Base-by-base conservation (phyloP, 2,888 invertebrate species). In the Drosophila picticornis region DNA sequence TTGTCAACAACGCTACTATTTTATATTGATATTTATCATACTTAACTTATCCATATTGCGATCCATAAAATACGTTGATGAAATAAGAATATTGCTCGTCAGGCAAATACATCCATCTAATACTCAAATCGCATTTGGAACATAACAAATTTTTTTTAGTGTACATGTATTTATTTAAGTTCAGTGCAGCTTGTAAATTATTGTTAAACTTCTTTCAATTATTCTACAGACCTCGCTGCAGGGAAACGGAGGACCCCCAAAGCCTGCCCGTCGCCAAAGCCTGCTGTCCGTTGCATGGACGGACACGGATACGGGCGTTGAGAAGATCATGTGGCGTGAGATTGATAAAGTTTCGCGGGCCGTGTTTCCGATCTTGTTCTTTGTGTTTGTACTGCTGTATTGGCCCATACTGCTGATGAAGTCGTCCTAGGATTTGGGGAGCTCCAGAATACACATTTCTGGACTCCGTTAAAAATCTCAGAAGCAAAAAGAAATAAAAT, bases 351-450 rank as follows among this genome's bases (percentile, higher is more conserved):
- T 96, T 5, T 96, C 97, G 5, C 94, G 97, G 59, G 95, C 96
- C 57, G 95, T 96, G 7, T 97, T 97, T 92, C 97, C 97, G 10
- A 95, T 95, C 22, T 92, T 97, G n/a, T 97, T 97, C 93, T 94
- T 96, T 25, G 94, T 96, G 25, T 97, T 97, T 91, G 95, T 96
- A 61, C 94, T 96, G 0, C 94, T 96, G 90, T 97, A 96, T 93
- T 97, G 97, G 97, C 96, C 96, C 0, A 95, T 96, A 71, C 93
- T 97, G 56, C 93, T 96, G 55, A 94, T 96, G 80, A 96, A 96
- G 90, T 96, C 95, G 52, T 93, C 93, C 91, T 93, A 93, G 92
- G 91, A 92, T 85, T 91, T 93, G 76, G 89, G 92, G 92, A 92
- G 92, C 77, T 92, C 93, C 92, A 92, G 92, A 88, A 55, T 56